These are phyloP conservation scores for Anoplopoma fimbria DNA, from an alignment of 2,113 vertebrate genomes.

Conservation along the genomic window DNA sequence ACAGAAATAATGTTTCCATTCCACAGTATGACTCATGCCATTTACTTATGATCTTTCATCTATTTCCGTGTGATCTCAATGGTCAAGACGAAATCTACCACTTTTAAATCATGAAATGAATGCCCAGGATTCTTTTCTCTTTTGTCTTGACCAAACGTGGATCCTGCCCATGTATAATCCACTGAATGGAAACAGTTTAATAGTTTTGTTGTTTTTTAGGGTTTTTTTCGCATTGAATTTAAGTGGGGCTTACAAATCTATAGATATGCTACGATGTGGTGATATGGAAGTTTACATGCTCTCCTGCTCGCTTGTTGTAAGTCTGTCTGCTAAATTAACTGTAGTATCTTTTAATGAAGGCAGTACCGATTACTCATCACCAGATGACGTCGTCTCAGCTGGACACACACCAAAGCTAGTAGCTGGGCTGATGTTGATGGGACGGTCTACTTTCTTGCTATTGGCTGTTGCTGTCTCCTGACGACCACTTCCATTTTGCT, in stretches of 20 bases:
- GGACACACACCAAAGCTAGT: background rate
- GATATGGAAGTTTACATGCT: background rate
- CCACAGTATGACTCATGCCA: background rate
- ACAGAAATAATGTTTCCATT: background rate
- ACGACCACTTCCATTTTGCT: conserved; percentile 50
- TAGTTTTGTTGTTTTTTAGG: background rate
- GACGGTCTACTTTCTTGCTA: background rate
- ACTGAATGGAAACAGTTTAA: background rate
- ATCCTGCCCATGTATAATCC: background rate
- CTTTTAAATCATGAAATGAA: conserved; percentile 5
- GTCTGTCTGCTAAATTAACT: background rate
- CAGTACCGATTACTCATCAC: conserved; percentile 1
- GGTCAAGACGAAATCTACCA: background rate
- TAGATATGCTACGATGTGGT: background rate
- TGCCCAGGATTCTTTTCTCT: background rate
- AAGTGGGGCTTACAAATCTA: background rate
- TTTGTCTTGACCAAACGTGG: background rate
- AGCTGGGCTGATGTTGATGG: background rate
- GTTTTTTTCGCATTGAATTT: background rate
- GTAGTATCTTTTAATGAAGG: background rate
- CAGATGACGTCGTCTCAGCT: background rate
- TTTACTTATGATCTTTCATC: background rate
- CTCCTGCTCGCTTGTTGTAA: background rate
- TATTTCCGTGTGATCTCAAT: background rate
- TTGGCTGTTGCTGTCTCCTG: conserved; percentile 14